Evolutionary conservation across 2,113 vertebrate species (phyloP).

Genomic region (Epinephelus cyanopodus): DNA sequence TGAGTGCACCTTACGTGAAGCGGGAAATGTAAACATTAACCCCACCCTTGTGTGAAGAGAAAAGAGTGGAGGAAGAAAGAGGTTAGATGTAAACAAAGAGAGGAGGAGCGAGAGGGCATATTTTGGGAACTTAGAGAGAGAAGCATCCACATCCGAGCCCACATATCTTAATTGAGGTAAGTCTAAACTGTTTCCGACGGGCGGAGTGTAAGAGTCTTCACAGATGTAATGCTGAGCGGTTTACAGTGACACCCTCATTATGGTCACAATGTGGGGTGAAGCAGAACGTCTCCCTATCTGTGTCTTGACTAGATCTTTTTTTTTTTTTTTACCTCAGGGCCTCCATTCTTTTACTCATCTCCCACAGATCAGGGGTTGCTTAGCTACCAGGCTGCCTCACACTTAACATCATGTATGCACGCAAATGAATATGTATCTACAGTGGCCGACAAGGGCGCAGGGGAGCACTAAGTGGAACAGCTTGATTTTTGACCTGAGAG

Average conservation of each 20-base stretch:
- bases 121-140: background rate
- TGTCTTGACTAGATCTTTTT: constrained; percentile 1
- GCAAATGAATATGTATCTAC: background rate
- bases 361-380: background rate
- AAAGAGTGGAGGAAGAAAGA: background rate
- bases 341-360: background rate
- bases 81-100: background rate
- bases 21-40: background rate
- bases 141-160: background rate
- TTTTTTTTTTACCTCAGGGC: background rate
- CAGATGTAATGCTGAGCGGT: background rate
- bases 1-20: background rate
- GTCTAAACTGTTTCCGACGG: constrained; percentile 30
- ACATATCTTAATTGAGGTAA: background rate
- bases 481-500: no score
- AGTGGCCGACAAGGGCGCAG: no score
- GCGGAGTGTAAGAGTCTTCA: background rate
- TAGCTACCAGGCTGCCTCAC: background rate
- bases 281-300: background rate
- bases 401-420: background rate
- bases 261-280: constrained; percentile 3
- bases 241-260: constrained; percentile 38
- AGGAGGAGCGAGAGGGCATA: background rate
- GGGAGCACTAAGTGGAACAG: no score
- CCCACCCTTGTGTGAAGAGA: background rate